These are phyloP conservation scores for Pseudococcus longispinus DNA, from an alignment of 2,888 invertebrate species.

Conservation along the genomic window DNA sequence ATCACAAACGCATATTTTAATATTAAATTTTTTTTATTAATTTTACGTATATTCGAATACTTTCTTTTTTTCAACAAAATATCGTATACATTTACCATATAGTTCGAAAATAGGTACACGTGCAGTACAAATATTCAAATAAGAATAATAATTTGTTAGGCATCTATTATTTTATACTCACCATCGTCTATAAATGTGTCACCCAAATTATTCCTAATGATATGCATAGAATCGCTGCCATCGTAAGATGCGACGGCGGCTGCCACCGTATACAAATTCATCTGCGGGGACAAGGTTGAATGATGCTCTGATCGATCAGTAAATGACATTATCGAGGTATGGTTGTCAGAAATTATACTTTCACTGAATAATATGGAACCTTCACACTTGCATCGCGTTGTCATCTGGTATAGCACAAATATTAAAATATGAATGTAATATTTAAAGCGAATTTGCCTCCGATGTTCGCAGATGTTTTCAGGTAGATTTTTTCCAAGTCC, in stretches of 20 bases:
- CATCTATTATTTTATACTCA: constrained; percentile 33
- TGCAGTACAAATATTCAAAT: background rate
- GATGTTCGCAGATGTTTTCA: background rate
- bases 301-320: constrained; percentile 27
- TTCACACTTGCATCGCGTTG: constrained; percentile 22
- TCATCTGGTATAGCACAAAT: constrained; percentile 32
- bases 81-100: background rate
- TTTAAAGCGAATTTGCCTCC: background rate
- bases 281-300: constrained; percentile 38
- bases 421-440: constrained; percentile 5
- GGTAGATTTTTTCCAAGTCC: background rate
- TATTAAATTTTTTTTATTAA: background rate
- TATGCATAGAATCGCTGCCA: constrained; percentile 44
- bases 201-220: constrained; percentile 50
- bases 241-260: constrained; percentile 40
- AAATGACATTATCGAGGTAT: background rate
- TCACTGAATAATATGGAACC: constrained; percentile 40
- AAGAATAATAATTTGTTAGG: background rate
- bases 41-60: background rate
- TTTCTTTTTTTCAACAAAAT: background rate
- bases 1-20: background rate
- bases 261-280: constrained; percentile 38
- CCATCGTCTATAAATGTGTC: constrained; percentile 48
- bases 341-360: constrained; percentile 42
- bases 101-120: background rate